Base-by-base conservation (phyloP, 2,113 vertebrate species). In the Callopanchax toddi region DNA sequence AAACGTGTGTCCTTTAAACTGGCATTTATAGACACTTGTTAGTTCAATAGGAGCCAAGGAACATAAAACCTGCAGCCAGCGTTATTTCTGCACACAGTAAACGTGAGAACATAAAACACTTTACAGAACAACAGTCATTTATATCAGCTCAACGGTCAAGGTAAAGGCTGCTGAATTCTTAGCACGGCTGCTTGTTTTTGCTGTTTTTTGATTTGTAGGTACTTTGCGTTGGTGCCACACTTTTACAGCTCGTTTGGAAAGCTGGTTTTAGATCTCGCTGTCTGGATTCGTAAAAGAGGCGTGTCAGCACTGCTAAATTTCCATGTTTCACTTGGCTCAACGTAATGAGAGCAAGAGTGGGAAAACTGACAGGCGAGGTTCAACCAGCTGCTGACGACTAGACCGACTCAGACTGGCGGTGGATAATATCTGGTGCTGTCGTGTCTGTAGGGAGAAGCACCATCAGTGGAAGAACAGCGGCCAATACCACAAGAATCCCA, bases 271-370 rank as follows among this genome's bases (percentile, higher is more conserved):
- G 26, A 73, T 71, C 58, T 74, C 37, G 18, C 60, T 26, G 8
- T 32, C 34, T 46, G 76, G 74, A 81, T 74, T 74, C 82, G 78
- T 40, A 61, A 74, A 82, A 73, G 62, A 73, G 56, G 21, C 25
- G 65, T 67, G 84, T 74, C 78, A 79, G 80, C 57, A 75, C 62
- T 76, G 61, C 59, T 71, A 74, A 52, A 84, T 73, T 55, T 72
- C 29, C 42, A 79, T 58, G 68, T 71, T 88, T 79, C 68, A 32
- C 67, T 66, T 56, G 37, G 71, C 65, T 67, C 49, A 50, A 59
- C 43, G 46, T 34, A 29, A 43, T 22, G 43, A 62, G 44, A 60
- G 56, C 11, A 32, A 51, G 25, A 53, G 26, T 23, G 44, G 2
- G 21, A 1, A 25, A 54, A 53, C 2, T 22, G 20, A 57, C 25